phyloP scores from a whole-genome alignment of 2,113 vertebrate species.

The Campylorhamphus procurvoides region DNA sequence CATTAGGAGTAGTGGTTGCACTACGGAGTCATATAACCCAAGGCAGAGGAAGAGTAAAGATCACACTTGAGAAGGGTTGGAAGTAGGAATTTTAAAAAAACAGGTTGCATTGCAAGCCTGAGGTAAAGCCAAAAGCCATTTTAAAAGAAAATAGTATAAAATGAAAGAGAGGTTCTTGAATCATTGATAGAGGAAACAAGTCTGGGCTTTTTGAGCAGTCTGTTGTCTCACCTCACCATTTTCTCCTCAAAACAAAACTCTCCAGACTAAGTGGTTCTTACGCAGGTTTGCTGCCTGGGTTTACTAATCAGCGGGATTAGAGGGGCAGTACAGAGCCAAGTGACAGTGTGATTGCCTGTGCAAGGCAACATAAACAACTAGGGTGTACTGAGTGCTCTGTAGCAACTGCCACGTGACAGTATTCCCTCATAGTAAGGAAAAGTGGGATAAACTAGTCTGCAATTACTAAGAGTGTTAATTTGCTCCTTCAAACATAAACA shows the following conservation, averaged over 20 bases:
- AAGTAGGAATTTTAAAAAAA: not conserved
- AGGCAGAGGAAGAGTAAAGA: not conserved
- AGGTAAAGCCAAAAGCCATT: not conserved
- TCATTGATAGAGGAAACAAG: not conserved
- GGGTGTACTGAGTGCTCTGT: not conserved
- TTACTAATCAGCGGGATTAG: not conserved
- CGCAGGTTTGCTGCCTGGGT: not conserved
- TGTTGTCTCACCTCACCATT: not conserved
- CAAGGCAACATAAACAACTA: not conserved
- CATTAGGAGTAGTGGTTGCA: not conserved
- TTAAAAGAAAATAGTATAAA: not conserved
- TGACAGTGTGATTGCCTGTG: not conserved
- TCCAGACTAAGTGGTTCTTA: not conserved
- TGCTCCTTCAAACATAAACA: conserved; percentile 12
- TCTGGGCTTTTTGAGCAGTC: not conserved
- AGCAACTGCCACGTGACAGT: not conserved
- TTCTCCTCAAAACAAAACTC: not conserved
- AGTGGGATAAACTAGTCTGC: conserved; percentile 32
- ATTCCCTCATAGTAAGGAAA: not conserved
- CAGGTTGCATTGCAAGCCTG: not conserved
- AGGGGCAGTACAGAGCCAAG: not conserved
- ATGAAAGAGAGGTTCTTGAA: not conserved
- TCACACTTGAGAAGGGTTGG: not conserved
- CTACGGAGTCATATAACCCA: not conserved
- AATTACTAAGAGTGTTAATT: not conserved